Percentiles rank a stretch among this genome's conserved stretches.
These are phyloP conservation scores for Todiramphus chloris DNA, from an alignment of 2,113 vertebrate genomes.

Conservation along the genomic window DNA sequence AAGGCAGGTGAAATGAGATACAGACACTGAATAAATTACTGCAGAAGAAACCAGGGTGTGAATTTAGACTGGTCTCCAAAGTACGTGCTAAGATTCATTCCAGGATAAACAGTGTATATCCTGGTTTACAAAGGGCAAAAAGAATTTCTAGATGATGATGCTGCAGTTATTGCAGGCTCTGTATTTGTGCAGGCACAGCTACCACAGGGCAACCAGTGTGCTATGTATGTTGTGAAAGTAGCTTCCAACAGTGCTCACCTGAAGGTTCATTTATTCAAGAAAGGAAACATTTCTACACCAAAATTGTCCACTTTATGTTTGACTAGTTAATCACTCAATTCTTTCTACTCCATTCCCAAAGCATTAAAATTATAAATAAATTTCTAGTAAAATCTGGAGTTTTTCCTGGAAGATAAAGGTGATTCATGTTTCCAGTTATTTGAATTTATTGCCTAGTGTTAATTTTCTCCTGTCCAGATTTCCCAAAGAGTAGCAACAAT, in stretches of 20 bases:
- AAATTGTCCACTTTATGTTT: background rate
- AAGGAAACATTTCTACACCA: background rate
- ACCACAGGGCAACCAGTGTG: background rate
- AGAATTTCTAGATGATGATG: background rate
- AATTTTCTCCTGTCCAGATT: background rate
- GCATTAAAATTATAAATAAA: background rate
- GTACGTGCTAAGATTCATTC: background rate
- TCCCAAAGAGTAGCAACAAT: background rate
- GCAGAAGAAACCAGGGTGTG: background rate
- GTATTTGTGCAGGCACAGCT: background rate
- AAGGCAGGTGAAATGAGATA: background rate
- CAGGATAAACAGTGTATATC: background rate
- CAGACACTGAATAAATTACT: accelerated
- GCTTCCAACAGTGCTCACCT: background rate
- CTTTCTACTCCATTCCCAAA: background rate
- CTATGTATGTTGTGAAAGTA: accelerated
- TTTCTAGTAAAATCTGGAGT: background rate
- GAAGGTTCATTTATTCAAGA: background rate
- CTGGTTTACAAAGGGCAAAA: background rate
- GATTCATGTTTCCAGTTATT: background rate
- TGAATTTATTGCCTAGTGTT: background rate
- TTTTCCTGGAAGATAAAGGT: background rate
- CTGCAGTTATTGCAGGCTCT: background rate
- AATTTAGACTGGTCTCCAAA: background rate
- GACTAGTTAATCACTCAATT: background rate